Evolutionary conservation across 2,888 invertebrate species (phyloP), one percentile per base, ranked within the genome.

Genomic region (Andrena bicolor): DNA sequence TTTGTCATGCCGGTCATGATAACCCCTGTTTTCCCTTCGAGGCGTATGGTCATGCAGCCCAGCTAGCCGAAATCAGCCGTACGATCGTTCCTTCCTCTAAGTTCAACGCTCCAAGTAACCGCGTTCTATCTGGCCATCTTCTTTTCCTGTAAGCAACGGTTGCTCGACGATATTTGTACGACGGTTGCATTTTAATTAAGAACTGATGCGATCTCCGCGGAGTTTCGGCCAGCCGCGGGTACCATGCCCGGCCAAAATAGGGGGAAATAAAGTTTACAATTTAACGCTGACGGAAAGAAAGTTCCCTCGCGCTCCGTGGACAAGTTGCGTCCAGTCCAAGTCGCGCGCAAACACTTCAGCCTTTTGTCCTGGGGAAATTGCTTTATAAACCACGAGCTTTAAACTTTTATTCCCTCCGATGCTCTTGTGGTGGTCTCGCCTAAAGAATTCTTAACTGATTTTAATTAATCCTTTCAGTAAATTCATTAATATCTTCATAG

Each of bases 111-210:
- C 53, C 77, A 58, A 41, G 74, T 53, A 66, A 53, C 53, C 53
- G 41, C 64, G 63, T 66, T 71, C 74, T 83, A 82, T 83, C 82
- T 70, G 74, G n/a, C 64, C 71, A 79, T 83, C 83, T 82, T 74
- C 32, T 72, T 23, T 30, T 41, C 30, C 41, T 51, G 60, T 56
- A 63, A 70, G 72, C 63, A 71, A 60, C 58, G 56, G 63, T 23
- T n/a, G 76, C 69, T 20, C 76, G 69, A 77, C 83, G 77, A 83
- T 82, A 78, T 83, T 83, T 75, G 82, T 82, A 83, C 83, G 83
- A 60, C 77, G 83, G 74, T 78, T 78, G 83, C 82, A 83, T 82
- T 82, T 74, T 82, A 83, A 83, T 83, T 83, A 83, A 82, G 78
- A 83, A 73, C 71, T 58, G 83, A 82, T 82, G 74, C 71, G 61